Base-by-base conservation (phyloP, 2,888 invertebrate species). In the Colletes collaris region DNA sequence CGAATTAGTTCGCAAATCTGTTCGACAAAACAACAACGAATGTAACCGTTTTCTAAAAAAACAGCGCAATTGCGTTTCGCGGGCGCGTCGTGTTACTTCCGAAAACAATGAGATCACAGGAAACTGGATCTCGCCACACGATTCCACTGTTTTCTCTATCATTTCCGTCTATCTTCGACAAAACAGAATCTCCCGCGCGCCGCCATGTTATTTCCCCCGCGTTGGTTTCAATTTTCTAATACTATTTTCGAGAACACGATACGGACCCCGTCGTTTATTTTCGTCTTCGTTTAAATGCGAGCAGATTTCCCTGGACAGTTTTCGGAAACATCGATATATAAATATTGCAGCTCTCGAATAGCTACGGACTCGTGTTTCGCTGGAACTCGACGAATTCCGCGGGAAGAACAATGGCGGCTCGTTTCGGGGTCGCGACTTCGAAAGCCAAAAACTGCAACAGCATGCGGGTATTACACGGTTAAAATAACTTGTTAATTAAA, bases 401-500 rank as follows among this genome's bases (percentile, higher is more conserved):
- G 40, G 16, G 44, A 49, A 40, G 10, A 11, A 19, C 5, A 40
- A 40, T 59, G 6, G 11, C 11, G 40, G 27, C 44, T 19, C 19
- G 13, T 6, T 16, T 4, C n/a, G 16, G 52, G 27, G 16, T 35
- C 11, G 16, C 58, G 58, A 46, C 56, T 52, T 35, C 55, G 50
- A 52, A 55, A 44, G n/a, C 50, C 58, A 63, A 68, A 76, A 77
- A 68, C 62, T 53, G 44, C 8, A n/a, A 37, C n/a, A 5, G 55
- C 35, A 11, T 19, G 44, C 50, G 55, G 59, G 19, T 56, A 60
- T 76, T 70, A 69, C 70, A 76, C 70, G 70, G 77, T 70, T 77
- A 76, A 79, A 79, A 70, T 79, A 79, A 70, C 70, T 70, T 77
- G 77, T 77, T 77, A 79, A 79, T 79, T 79, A 79, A 79, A 79